Conservation (phyloP, 2,797 vertebrate genomes). For the Aselliscus stoliczkanus region DNA sequence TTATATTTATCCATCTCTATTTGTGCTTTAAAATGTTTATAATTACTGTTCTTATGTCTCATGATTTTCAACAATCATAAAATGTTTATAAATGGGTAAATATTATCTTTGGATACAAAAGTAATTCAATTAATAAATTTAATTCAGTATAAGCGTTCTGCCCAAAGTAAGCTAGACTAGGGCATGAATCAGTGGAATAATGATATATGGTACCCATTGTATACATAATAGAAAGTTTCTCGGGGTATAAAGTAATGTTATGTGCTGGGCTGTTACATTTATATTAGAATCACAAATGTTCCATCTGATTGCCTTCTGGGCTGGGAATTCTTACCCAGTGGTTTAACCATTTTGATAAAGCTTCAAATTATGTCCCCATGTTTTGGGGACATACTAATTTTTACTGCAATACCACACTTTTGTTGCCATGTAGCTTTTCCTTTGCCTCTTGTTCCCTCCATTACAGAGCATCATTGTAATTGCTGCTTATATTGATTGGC, state of each 20-base stretch:
- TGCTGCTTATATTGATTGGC: background rate
- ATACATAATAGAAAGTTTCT: background rate
- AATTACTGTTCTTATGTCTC: background rate
- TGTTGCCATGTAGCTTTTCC: background rate
- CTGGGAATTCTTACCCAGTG: background rate
- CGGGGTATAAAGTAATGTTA: background rate
- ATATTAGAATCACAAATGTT: background rate
- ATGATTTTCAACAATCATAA: background rate
- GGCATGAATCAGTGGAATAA: background rate
- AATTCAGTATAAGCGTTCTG: background rate
- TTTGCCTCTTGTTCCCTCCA: background rate
- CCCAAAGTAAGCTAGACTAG: background rate
- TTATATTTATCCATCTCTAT: background rate
- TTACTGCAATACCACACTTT: background rate
- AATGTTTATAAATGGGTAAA: background rate
- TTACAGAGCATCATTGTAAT: background rate
- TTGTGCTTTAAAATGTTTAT: background rate
- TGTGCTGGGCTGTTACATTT: background rate
- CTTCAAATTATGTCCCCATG: background rate
- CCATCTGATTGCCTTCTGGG: background rate
- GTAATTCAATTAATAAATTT: background rate
- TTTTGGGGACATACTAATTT: background rate
- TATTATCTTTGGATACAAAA: constrained; percentile 2
- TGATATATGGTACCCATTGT: background rate
- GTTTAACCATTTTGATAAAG: background rate